Base-by-base conservation (phyloP, 2,888 invertebrate genomes). In the Hypolimnas misippus region DNA sequence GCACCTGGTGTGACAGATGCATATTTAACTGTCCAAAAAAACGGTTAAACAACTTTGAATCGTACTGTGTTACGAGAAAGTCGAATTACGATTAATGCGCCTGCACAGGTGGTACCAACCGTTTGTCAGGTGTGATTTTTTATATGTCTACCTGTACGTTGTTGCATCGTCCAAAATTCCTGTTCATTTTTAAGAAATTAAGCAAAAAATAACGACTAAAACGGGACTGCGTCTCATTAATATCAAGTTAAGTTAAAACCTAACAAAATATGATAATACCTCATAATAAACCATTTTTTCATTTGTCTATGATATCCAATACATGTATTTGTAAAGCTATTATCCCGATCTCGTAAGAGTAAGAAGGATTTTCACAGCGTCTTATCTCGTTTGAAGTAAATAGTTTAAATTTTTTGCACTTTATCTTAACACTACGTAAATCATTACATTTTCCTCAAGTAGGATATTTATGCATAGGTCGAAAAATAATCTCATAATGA, bases 1-100 rank as follows among this genome's bases (percentile, higher is more conserved):
- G 38, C 65, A 70, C 65, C 68, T 70, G 70, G 62, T 62, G 59
- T 46, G 57, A 33, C 68, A 70, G 70, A 62, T 68, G 66, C 58
- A 54, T 64, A 46, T 60, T 59, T 21, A 53, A 46, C 58, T 57
- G 57, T 60, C 53, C 56, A 35, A 58, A 72, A 44, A 53, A 46
- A 68, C 61, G 42, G 53, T 51, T 50, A 56, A 10, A 44, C 61
- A 51, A 63, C 33, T 61, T 52, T 66, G 31, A 17, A 6, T 46
- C 63, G 38, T 66, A 40, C 54, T 21, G 38, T 35, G n/a, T 50
- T 66, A 59, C 14, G 40, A 54, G 60, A 62, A 55, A 46, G 49
- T 35, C 35, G 53, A 57, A 53, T 57, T 42, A 29, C 8, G 53
- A 51, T 42, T 54, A 51, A 33, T 38, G 51, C 0, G 8, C 31